These are phyloP conservation scores for Halotydeus destructor DNA, from an alignment of 1,140 invertebrate species.

Conservation along the genomic window DNA sequence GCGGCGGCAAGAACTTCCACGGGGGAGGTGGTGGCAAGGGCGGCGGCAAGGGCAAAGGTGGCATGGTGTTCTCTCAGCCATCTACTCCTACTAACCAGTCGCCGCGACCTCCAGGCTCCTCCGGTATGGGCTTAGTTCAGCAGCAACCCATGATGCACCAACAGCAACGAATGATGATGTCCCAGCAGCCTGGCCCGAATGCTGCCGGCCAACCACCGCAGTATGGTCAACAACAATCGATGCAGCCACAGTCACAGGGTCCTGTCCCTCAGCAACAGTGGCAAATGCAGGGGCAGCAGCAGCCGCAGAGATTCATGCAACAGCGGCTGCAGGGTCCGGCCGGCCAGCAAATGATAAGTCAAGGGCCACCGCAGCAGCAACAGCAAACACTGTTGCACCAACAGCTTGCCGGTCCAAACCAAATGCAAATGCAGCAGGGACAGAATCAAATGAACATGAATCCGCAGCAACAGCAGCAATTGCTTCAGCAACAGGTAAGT, in stretches of 20 bases:
- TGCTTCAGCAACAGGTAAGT: background rate
- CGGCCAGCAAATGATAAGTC: conserved; percentile 1
- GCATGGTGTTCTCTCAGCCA: background rate
- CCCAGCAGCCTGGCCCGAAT: conserved; percentile 2
- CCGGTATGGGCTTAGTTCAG: too few species aligned
- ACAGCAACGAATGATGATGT: conserved; percentile 9
- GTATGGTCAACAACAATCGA: conserved; percentile 4
- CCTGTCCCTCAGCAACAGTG: conserved; percentile 12
- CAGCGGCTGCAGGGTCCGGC: conserved; percentile 8
- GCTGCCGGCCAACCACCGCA: conserved; percentile 12
- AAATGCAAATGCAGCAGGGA: background rate
- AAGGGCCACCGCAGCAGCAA: conserved; percentile 6
- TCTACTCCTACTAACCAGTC: background rate
- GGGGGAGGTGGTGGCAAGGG: conserved; percentile 13
- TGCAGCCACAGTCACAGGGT: conserved; percentile 16
- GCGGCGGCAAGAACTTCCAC: conserved; percentile 18
- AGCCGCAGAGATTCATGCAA: conserved; percentile 16
- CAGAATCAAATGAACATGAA: background rate
- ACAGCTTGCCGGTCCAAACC: background rate
- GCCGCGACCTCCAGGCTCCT: too few species aligned
- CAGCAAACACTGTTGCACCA: conserved; percentile 6
- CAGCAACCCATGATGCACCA: conserved; percentile 15
- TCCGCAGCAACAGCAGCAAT: conserved; percentile 8
- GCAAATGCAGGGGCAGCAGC: conserved; percentile 15
- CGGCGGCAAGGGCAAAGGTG: conserved; percentile 4